A percentile compares a stretch with the other conserved stretches of the same genome.
Evolutionary conservation across 2,797 vertebrate species (phyloP).

Genomic region (Falco columbarius): DNA sequence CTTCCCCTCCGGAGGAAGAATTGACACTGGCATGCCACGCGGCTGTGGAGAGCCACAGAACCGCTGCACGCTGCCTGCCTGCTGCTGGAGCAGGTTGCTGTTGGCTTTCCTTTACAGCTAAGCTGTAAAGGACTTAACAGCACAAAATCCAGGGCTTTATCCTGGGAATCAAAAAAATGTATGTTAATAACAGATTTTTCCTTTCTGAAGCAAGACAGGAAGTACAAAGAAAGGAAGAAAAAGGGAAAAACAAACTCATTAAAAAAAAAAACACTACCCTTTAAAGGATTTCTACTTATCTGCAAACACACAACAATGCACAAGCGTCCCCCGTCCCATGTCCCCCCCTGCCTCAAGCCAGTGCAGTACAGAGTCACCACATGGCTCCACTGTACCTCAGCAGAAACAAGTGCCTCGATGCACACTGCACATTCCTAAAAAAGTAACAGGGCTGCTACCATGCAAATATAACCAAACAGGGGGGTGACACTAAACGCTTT

Average conservation of each 20-base stretch:
- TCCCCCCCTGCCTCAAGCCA: no score
- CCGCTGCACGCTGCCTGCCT: not conserved
- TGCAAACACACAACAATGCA: not conserved
- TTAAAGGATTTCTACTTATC: not conserved
- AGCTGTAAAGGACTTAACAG: not conserved
- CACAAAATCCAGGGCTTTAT: constrained; percentile 7
- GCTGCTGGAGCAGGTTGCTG: not conserved
- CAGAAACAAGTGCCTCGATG: not conserved
- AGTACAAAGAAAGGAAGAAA: not conserved
- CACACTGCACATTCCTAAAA: not conserved
- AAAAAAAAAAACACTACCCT: not conserved
- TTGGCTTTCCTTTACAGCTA: not conserved
- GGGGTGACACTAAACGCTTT: not conserved
- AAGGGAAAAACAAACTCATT: not conserved
- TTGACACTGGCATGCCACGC: fast-evolving
- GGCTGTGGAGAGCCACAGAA: not conserved
- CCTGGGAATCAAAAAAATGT: not conserved
- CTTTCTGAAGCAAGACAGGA: not conserved
- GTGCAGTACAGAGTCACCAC: not conserved
- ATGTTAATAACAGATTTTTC: not conserved
- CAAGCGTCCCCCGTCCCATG: no score
- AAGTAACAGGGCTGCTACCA: not conserved
- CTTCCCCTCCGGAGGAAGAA: not conserved
- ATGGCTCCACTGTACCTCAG: not conserved
- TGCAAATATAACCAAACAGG: not conserved